phyloP scores from a whole-genome alignment of 2,888 invertebrate genomes.

The Ischnus inquisitorius region DNA sequence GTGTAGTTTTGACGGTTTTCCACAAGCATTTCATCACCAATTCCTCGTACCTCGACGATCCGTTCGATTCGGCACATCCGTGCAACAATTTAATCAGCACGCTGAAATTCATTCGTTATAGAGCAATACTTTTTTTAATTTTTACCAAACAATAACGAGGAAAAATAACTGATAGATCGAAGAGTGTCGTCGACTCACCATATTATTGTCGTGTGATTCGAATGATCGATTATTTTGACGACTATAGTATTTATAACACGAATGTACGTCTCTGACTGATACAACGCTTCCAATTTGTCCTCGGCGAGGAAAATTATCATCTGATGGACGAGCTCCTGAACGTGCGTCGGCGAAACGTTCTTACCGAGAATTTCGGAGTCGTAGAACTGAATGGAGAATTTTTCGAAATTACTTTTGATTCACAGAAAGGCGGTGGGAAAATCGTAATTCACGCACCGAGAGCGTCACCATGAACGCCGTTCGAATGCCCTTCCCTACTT shows the following conservation, averaged over 20 bases:
- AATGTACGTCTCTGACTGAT: constrained; percentile 89
- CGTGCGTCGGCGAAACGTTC: constrained; percentile 89
- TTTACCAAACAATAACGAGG: constrained; percentile 25
- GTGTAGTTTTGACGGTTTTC: constrained; percentile 96
- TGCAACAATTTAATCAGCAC: constrained; percentile 95
- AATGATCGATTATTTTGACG: constrained; percentile 91
- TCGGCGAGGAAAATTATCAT: constrained; percentile 91
- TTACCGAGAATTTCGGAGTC: constrained; percentile 88
- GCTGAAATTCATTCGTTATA: too few species aligned
- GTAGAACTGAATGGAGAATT: constrained; percentile 86
- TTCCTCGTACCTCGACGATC: constrained; percentile 92
- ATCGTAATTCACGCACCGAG: constrained; percentile 83
- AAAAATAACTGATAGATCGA: too few species aligned
- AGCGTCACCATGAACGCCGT: constrained; percentile 86
- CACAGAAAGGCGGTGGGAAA: constrained; percentile 16
- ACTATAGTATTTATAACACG: constrained; percentile 92
- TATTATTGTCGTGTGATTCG: constrained; percentile 91
- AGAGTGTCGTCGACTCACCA: too few species aligned
- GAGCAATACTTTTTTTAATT: too few species aligned
- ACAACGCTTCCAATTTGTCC: constrained; percentile 87
- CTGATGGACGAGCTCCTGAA: constrained; percentile 91
- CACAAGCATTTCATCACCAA: constrained; percentile 97
- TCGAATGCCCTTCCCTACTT: constrained; percentile 86
- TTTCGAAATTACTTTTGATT: too few species aligned
- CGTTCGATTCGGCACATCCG: constrained; percentile 90